Conservation (phyloP, 23 tunicate genomes). For the Halocynthia aurantium region DNA sequence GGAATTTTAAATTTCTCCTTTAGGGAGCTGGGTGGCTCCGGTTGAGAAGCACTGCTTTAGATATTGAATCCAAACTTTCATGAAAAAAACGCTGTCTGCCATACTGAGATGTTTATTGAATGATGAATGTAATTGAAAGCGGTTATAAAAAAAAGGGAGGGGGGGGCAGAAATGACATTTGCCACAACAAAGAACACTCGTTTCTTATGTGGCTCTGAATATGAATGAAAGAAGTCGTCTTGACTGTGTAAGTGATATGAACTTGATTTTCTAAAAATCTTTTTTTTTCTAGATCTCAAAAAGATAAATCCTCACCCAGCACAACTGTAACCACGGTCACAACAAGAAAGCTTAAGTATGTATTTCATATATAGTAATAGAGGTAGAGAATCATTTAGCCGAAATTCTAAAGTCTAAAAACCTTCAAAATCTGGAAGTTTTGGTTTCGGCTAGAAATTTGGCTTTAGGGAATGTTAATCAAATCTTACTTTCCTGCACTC, state of each 20-base stretch:
- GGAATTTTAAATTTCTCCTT: no score
- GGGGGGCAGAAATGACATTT: no score
- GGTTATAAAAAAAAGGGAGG: no score
- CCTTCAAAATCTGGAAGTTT: neutral
- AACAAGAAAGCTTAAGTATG: constrained; percentile 15
- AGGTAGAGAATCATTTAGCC: neutral
- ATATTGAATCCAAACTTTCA: neutral
- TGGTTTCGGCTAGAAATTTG: neutral
- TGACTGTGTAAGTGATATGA: neutral
- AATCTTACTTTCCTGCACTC: no score
- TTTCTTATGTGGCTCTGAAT: no score
- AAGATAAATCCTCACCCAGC: neutral
- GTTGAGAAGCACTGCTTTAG: no score
- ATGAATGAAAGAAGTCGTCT: neutral
- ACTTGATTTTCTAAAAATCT: neutral
- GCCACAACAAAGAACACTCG: no score
- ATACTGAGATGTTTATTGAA: no score
- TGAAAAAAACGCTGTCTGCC: no score
- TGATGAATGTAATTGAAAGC: no score
- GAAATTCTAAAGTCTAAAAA: neutral
- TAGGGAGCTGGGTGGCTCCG: no score
- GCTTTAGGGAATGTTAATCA: no score
- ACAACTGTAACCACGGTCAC: constrained; percentile 15
- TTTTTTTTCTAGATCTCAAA: neutral
- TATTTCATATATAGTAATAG: neutral